A percentile compares a stretch with the other conserved stretches of the same genome.
phyloP scores from a whole-genome alignment of 2,797 vertebrate species.

The Aldrovandia affinis region DNA sequence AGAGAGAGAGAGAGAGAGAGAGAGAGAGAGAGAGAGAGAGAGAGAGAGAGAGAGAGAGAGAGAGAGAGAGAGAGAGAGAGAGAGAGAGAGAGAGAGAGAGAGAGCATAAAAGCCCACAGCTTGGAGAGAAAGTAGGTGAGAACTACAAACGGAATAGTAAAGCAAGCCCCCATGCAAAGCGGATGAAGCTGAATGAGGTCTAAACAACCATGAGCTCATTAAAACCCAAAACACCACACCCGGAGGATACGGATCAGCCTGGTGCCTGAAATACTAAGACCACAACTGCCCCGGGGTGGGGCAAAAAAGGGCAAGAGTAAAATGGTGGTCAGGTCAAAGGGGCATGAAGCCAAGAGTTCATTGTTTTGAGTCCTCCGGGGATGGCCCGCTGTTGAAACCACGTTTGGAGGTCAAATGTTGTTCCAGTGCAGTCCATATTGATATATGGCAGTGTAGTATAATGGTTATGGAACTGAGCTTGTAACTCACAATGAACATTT shows the following conservation, averaged over 20 bases:
- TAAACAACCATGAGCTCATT: background rate
- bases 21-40: too few species aligned
- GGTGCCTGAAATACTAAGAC: background rate
- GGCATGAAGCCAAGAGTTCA: background rate
- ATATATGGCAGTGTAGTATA: too few species aligned
- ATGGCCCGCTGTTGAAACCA: background rate
- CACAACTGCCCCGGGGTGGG: background rate
- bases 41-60: background rate
- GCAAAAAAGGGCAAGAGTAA: background rate
- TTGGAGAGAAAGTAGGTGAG: background rate
- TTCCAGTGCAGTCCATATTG: too few species aligned
- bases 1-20: too few species aligned
- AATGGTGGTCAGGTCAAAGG: background rate
- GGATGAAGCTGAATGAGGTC: background rate
- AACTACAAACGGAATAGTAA: slow-evolving; percentile 1
- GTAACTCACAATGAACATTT: too few species aligned
- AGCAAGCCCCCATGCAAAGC: background rate
- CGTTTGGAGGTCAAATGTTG: too few species aligned
- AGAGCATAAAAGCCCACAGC: background rate
- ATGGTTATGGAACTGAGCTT: too few species aligned
- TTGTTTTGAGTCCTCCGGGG: background rate
- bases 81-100: background rate
- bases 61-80: background rate
- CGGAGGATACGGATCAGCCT: background rate
- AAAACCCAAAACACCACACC: background rate